Percentiles rank a stretch among this genome's conserved stretches.
Conservation (phyloP, 2,113 vertebrate species). For the Cricetomys ansorgei region DNA sequence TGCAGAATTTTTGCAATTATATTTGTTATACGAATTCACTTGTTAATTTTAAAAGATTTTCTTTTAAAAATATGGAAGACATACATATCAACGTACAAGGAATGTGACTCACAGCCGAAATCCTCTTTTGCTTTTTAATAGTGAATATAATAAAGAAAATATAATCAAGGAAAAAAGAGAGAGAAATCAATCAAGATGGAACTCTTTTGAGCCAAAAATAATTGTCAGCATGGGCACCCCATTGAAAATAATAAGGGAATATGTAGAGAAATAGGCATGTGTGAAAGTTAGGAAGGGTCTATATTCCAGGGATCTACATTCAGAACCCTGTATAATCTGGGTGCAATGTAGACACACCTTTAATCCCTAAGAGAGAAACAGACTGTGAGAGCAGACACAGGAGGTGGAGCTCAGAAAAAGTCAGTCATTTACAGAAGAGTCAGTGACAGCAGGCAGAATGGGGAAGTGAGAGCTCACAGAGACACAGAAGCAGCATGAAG, state of each 20-base stretch:
- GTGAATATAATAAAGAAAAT: conserved; percentile 22
- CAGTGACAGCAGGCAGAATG: no score
- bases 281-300: no score
- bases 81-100: neutral
- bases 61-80: neutral
- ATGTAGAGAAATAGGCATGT: no score
- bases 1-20: neutral
- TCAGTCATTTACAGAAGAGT: no score
- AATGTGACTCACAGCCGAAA: neutral
- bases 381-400: no score
- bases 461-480: no score
- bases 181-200: neutral
- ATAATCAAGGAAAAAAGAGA: neutral
- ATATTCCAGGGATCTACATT: no score
- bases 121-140: neutral
- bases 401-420: no score
- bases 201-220: conserved; percentile 2
- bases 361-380: no score
- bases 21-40: neutral
- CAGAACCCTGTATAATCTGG: no score
- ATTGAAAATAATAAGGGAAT: conserved; percentile 12
- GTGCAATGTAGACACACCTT: no score
- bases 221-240: neutral
- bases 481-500: no score
- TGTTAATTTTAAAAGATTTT: conserved; percentile 45